Evolutionary conservation across 2,797 vertebrate genomes (phyloP).

Genomic region (Phalloptychus januarius): DNA sequence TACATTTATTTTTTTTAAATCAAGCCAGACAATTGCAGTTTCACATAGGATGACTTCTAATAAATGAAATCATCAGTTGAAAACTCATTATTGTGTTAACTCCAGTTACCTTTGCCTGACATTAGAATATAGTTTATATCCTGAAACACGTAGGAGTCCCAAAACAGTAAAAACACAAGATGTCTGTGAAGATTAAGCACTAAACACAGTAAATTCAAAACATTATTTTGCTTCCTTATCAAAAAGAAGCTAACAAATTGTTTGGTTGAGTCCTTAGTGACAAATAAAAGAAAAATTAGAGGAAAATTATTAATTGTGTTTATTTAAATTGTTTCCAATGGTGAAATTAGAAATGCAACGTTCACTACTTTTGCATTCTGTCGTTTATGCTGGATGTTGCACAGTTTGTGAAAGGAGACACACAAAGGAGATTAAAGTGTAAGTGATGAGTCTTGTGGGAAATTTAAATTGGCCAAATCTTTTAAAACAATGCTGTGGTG

Average conservation of each 20-base stretch:
- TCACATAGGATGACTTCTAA: neutral
- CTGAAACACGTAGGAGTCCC: neutral
- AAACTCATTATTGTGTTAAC: neutral
- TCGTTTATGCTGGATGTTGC: conserved; percentile 6
- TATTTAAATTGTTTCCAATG: conserved; percentile 32
- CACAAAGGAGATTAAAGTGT: conserved; percentile 10
- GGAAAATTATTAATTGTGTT: conserved; percentile 24
- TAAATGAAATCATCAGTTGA: neutral
- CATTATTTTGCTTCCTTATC: conserved; percentile 52
- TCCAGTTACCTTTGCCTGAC: neutral
- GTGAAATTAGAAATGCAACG: conserved; percentile 23
- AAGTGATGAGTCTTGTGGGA: conserved; percentile 19
- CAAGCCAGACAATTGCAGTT: neutral
- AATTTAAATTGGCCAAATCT: conserved; percentile 30
- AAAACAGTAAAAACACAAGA: neutral
- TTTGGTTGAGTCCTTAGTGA: conserved; percentile 25
- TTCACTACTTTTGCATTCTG: conserved; percentile 15
- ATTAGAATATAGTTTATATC: neutral
- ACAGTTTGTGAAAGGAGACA: neutral
- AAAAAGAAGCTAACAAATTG: too few relatives aligned
- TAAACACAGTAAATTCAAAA: conserved; percentile 13
- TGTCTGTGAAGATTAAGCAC: neutral
- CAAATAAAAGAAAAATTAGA: conserved; percentile 3
- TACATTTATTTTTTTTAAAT: neutral
- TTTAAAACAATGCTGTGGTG: conserved; percentile 24